Conservation (phyloP, 1,140 invertebrate genomes). For the Carcinoscorpius rotundicauda region DNA sequence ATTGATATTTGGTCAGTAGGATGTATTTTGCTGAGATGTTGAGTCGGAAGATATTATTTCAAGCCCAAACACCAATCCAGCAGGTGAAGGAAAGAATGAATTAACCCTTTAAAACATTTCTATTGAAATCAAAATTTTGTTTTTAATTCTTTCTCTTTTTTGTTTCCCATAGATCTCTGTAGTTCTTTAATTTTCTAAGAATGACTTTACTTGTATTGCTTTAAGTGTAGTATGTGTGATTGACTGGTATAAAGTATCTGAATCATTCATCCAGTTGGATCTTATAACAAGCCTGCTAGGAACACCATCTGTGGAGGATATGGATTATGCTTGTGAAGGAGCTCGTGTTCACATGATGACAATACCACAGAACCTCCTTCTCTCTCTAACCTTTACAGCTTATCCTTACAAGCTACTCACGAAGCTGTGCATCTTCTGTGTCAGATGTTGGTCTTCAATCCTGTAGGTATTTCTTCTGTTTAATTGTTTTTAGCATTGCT, state of each 20-base stretch:
- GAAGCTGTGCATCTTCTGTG: slow-evolving; percentile 94
- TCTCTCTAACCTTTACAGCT: slow-evolving; percentile 76
- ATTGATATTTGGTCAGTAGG: slow-evolving; percentile 99
- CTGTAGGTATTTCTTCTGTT: slow-evolving; percentile 49
- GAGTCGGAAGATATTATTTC: slow-evolving; percentile 89
- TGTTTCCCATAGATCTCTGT: not conserved
- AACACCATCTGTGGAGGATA: slow-evolving; percentile 80
- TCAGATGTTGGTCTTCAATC: slow-evolving; percentile 96
- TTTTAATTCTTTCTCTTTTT: not conserved
- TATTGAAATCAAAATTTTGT: not conserved
- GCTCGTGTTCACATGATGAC: slow-evolving; percentile 85
- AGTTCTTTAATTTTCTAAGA: not conserved
- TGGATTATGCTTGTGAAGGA: slow-evolving; percentile 91
- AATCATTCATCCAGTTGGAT: slow-evolving; percentile 56
- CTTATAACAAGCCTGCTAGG: slow-evolving; percentile 93
- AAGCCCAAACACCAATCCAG: slow-evolving; percentile 86
- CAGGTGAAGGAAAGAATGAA: slow-evolving; percentile 45
- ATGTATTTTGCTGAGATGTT: slow-evolving; percentile 95
- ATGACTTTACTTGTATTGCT: not conserved
- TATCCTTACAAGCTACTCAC: slow-evolving; percentile 82
- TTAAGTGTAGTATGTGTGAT: not conserved
- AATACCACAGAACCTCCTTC: slow-evolving; percentile 75
- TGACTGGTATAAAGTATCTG: not conserved
- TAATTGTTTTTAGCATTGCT: not conserved
- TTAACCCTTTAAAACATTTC: not conserved